phyloP scores from a whole-genome alignment of 2,797 vertebrate species.

The Lithobates pipiens region DNA sequence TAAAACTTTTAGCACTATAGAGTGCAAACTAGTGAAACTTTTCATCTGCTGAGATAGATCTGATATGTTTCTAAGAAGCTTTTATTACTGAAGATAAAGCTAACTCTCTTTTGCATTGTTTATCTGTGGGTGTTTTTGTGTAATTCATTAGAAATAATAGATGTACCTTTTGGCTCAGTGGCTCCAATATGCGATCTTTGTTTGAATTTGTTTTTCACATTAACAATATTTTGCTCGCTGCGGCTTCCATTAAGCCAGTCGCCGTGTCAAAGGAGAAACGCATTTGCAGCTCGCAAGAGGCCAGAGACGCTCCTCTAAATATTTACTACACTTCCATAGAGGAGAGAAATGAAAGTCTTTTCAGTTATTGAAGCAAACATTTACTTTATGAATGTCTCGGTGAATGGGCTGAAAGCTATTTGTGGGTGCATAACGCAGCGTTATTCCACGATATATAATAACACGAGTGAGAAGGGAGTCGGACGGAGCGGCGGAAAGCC shows the following conservation, averaged over 20 bases:
- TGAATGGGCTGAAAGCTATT: slow-evolving; percentile 38
- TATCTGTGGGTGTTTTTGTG: background rate
- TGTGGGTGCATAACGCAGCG: slow-evolving; percentile 30
- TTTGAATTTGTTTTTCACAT: slow-evolving; percentile 1
- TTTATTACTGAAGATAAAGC: slow-evolving; percentile 27
- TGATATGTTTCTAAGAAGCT: background rate
- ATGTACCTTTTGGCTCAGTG: background rate
- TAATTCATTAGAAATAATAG: slow-evolving; percentile 42
- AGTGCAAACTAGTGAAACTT: background rate
- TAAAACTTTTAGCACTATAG: background rate
- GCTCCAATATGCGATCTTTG: background rate
- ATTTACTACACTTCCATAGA: slow-evolving; percentile 42
- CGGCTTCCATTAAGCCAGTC: background rate
- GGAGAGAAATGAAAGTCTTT: slow-evolving; percentile 48
- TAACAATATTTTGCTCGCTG: slow-evolving; percentile 31
- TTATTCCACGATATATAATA: slow-evolving; percentile 51
- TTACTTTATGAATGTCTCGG: slow-evolving; percentile 54
- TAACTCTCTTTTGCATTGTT: background rate
- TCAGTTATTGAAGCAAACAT: slow-evolving; percentile 57
- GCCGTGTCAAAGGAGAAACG: slow-evolving; percentile 10
- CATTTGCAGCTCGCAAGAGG: slow-evolving; percentile 1
- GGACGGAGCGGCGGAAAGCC: slow-evolving; percentile 41
- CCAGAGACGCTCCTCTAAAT: slow-evolving; percentile 40
- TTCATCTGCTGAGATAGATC: background rate
- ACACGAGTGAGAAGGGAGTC: slow-evolving; percentile 14